Evolutionary conservation across 2,888 invertebrate species (phyloP), one percentile per base, ranked within the genome.

Genomic region (Leptura quadrifasciata): DNA sequence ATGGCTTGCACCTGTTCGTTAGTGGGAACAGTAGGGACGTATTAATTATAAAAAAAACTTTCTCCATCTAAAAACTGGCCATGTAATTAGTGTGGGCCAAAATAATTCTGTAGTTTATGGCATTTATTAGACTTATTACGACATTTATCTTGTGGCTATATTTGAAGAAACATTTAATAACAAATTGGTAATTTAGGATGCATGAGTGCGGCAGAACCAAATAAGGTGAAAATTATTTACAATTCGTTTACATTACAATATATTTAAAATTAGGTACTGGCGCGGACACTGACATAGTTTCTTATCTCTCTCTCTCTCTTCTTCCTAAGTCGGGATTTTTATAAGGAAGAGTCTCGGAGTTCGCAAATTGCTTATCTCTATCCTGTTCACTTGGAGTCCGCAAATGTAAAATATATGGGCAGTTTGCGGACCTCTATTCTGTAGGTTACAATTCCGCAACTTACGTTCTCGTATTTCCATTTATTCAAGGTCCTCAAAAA

Each of bases 151-250:
- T 47, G 12, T 4, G 47, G n/a, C 47, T 47, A 47, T 47, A 47
- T 47, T 47, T 47, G 47, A n/a, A 4, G 2, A 47, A 39, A 0
- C n/a, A 47, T 47, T 47, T 47, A 47, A 47, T n/a, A 47, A 12
- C 2, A 47, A 47, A n/a, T 47, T 47, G 47, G n/a, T 47, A 47
- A 47, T 47, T 47, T 47, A 47, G 15, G n/a, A 47, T 47, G 47
- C 47, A n/a, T n/a, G 47, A 47, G n/a, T n/a, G 47, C 47, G 47
- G n/a, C 47, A 47, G n/a, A 47, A n/a, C 15, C 47, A 47, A 47
- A n/a, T 47, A 47, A 47, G 6, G n/a, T 5, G 15, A n/a, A 47
- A n/a, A 47, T 5, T 47, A 15, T 47, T 47, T 47, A 47, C 47
- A 12, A 12, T 39, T 12, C 12, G 2, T 12, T 12, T 35, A 35